Percentiles rank a stretch among this genome's conserved stretches.
phyloP scores from a whole-genome alignment of 2,888 invertebrate genomes.

The Timandra comae region DNA sequence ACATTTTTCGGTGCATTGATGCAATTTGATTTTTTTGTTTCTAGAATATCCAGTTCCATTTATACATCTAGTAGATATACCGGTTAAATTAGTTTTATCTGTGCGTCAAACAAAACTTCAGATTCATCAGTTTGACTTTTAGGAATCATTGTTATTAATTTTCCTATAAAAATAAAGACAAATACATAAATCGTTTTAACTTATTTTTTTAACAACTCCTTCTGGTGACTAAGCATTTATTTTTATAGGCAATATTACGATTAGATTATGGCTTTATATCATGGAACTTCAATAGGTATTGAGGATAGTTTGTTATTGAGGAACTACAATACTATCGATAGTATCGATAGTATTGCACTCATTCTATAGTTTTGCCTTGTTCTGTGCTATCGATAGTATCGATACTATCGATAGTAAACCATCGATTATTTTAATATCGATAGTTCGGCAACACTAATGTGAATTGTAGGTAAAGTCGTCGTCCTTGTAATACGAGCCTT shows the following conservation, averaged over 20 bases:
- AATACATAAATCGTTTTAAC: neutral
- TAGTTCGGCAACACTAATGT: no score
- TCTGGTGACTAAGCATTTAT: no score
- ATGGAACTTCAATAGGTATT: no score
- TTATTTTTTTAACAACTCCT: no score
- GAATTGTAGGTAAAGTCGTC: no score
- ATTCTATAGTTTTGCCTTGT: no score
- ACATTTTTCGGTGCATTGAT: slow-evolving; percentile 3
- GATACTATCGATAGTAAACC: neutral
- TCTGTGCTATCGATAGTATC: neutral
- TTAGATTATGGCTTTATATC: no score
- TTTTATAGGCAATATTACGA: neutral
- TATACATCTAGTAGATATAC: slow-evolving; percentile 3
- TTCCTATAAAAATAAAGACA: slow-evolving; percentile 1
- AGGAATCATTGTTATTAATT: slow-evolving; percentile 2
- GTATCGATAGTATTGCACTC: no score
- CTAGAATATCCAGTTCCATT: slow-evolving; percentile 1
- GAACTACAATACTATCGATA: no score
- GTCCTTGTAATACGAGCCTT: no score
- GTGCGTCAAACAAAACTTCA: slow-evolving; percentile 2
- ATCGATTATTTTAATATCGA: no score
- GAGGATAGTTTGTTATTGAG: no score
- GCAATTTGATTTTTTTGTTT: slow-evolving; percentile 1
- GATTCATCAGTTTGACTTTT: neutral
- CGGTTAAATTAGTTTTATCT: slow-evolving; percentile 1